Conservation (phyloP, 2,113 vertebrate species). For the Prunella himalayana region DNA sequence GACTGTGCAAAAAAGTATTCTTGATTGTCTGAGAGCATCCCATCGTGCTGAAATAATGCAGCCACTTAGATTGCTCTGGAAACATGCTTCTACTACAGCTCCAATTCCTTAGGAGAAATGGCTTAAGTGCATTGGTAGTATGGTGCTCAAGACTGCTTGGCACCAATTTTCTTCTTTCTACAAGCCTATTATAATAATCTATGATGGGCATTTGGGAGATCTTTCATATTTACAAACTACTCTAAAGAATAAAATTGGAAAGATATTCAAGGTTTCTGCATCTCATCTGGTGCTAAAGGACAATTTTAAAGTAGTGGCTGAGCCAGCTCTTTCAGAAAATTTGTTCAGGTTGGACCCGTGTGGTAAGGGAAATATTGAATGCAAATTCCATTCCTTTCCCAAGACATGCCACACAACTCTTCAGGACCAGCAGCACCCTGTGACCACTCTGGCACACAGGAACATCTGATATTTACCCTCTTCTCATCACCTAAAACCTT, state of each 20-base stretch:
- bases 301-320: not conserved
- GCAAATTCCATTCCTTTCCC: not conserved
- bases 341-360: not conserved
- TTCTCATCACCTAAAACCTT: not conserved
- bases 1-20: not conserved
- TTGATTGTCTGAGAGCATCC: conserved; percentile 2
- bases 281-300: not conserved
- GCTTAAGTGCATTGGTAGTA: not conserved
- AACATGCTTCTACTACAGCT: not conserved
- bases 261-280: not conserved
- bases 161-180: not conserved
- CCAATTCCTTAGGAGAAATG: not conserved
- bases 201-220: not conserved
- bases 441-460: not conserved
- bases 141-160: not conserved
- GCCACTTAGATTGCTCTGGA: not conserved
- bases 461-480: not conserved
- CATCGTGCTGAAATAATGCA: not conserved
- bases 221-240: not conserved
- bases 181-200: not conserved
- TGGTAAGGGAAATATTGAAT: not conserved
- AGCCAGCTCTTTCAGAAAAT: not conserved
- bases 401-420: fast-evolving
- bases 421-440: not conserved
- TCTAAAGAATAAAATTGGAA: not conserved